These are phyloP conservation scores for Enchytraeus crypticus DNA, from an alignment of 2,888 invertebrate species.

Conservation along the genomic window DNA sequence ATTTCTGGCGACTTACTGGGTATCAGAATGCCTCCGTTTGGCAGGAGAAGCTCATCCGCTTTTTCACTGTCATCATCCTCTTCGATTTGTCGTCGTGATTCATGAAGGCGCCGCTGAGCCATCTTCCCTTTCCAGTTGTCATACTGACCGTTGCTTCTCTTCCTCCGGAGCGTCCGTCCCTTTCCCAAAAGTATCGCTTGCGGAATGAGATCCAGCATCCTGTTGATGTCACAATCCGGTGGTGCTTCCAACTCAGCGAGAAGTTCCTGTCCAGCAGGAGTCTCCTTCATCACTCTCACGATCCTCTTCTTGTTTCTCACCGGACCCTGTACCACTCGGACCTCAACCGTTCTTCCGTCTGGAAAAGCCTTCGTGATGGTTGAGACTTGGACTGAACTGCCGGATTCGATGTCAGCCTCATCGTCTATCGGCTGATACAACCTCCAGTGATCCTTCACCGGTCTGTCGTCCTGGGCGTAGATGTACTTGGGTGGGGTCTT, in stretches of 20 bases:
- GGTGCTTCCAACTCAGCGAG: conserved; percentile 16
- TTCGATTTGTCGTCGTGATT: not conserved
- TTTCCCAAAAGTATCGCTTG: not conserved
- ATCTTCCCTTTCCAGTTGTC: not conserved
- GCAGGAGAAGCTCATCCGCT: not conserved
- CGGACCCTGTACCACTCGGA: conserved; percentile 22
- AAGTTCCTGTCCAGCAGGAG: conserved; percentile 19
- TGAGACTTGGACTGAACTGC: conserved; percentile 12
- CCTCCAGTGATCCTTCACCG: not conserved
- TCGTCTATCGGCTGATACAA: not conserved
- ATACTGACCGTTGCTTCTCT: not conserved
- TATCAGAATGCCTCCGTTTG: not conserved
- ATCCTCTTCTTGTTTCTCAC: conserved; percentile 14
- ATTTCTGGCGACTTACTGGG: not conserved
- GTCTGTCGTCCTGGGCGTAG: not conserved
- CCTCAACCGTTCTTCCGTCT: conserved; percentile 22
- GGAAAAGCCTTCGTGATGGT: conserved; percentile 19
- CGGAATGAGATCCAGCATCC: conserved; percentile 5
- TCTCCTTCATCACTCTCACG: conserved; percentile 16
- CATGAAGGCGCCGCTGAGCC: not conserved
- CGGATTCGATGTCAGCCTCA: not conserved
- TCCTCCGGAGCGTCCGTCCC: not conserved
- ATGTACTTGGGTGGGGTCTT: not conserved
- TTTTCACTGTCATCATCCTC: not conserved
- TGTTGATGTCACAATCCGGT: conserved; percentile 11